Base-by-base conservation (phyloP, 2,888 invertebrate species). In the Ochlodes sylvanus region DNA sequence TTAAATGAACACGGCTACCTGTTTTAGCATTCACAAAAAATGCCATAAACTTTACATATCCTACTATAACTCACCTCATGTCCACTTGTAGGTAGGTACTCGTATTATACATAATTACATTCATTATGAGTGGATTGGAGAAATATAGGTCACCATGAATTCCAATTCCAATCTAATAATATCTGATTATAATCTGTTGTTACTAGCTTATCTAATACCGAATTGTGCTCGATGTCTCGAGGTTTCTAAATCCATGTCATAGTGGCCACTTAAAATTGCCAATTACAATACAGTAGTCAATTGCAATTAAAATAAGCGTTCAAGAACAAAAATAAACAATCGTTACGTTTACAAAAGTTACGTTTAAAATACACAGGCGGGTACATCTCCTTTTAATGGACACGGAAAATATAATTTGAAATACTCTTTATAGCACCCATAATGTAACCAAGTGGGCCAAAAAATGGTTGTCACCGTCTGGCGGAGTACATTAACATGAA, bases 381-480 rank as follows among this genome's bases (percentile, higher is more conserved):
- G 83, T 83, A 84, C 86, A 86, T 87, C 89, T 87, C 86, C 80
- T 90, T 88, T 90, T 92, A 92, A 92, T 92, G 90, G 90, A 91
- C 88, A 90, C 84, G 86, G 85, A 87, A 85, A 93, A 90, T 87
- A 90, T 92, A 92, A 92, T 92, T 92, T 92, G 88, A 92, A 91
- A 91, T 92, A 92, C 90, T 90, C 90, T 91, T 92, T 93, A 92
- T 90, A 85, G 86, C 87, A 70, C 77, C 84, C 86, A 88, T 93
- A 92, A 93, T 92, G 91, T 92, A 89, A 86, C 91, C 92, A 90
- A 92, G 92, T 92, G 90, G 91, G 90, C 92, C 89, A 92, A 92
- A 93, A 93, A 93, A 92, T 92, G 90, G 89, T 91, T 92, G 93
- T 92, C 93, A 93, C 92, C 93, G 93, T 92, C 91, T 92, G 93